Conservation (phyloP, 2,888 invertebrate species). For the Heliconius hortense region DNA sequence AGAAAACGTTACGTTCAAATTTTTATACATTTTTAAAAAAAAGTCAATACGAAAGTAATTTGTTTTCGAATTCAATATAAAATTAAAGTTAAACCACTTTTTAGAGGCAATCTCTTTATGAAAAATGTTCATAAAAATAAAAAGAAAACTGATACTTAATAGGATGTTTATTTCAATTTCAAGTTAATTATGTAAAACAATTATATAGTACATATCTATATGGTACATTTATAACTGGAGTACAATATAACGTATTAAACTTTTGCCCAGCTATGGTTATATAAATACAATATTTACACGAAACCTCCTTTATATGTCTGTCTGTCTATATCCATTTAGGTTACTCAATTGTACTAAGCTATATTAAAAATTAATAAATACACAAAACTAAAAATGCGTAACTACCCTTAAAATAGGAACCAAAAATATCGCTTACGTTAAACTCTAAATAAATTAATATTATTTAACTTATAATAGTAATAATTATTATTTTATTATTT, state of each 20-base stretch:
- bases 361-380: slow-evolving; percentile 60
- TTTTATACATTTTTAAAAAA: too few relatives aligned
- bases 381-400: slow-evolving; percentile 64
- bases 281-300: slow-evolving; percentile 38
- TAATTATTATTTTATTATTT: slow-evolving; percentile 43
- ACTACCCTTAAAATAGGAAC: slow-evolving; percentile 78
- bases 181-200: slow-evolving; percentile 25
- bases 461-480: slow-evolving; percentile 51
- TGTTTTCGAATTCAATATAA: neutral
- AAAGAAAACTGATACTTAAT: slow-evolving; percentile 20
- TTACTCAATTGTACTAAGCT: slow-evolving; percentile 32
- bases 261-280: slow-evolving; percentile 31
- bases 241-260: slow-evolving; percentile 27
- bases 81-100: neutral
- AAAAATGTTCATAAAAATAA: slow-evolving; percentile 6
- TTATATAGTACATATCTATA: slow-evolving; percentile 28
- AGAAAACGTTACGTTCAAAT: too few relatives aligned
- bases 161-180: slow-evolving; percentile 24
- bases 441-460: slow-evolving; percentile 69
- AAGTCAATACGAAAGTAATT: too few relatives aligned
- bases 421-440: slow-evolving; percentile 54
- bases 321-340: slow-evolving; percentile 24
- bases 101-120: neutral
- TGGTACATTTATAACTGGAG: slow-evolving; percentile 28
- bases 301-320: slow-evolving; percentile 13